Percentiles rank a stretch among this genome's conserved stretches.
phyloP scores from a whole-genome alignment of 2,888 invertebrate species.

The Embidobia sp. region DNA sequence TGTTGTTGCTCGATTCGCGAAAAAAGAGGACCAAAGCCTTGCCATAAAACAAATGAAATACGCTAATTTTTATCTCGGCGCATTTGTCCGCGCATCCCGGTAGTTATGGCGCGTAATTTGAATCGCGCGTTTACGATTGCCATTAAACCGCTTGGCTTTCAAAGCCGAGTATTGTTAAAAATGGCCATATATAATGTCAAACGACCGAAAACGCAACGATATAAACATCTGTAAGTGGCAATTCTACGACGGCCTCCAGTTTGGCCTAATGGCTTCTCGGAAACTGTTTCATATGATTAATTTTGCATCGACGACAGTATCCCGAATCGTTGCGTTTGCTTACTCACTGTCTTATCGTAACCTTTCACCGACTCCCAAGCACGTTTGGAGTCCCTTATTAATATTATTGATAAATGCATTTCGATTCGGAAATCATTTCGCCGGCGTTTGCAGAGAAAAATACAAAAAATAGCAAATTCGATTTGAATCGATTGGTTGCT shows the following conservation, averaged over 20 bases:
- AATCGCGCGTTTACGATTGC: conserved; percentile 30
- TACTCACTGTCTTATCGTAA: conserved; percentile 66
- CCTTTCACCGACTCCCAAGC: conserved; percentile 46
- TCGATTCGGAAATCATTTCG: conserved; percentile 5
- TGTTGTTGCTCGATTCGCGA: no score
- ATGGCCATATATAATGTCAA: conserved; percentile 37
- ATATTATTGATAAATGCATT: conserved; percentile 63
- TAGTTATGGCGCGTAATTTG: conserved; percentile 27
- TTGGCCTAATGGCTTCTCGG: conserved; percentile 78
- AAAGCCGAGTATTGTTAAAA: conserved; percentile 37
- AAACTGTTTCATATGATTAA: conserved; percentile 79
- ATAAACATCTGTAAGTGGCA: conserved; percentile 57
- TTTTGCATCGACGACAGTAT: conserved; percentile 72
- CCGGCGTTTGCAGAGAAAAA: no score
- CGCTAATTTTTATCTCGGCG: conserved; percentile 1
- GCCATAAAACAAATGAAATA: no score
- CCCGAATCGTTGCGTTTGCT: conserved; percentile 60
- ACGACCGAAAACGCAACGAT: conserved; percentile 36
- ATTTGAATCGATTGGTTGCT: no score
- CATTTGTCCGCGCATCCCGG: background rate
- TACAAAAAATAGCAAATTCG: no score
- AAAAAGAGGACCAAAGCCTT: no score
- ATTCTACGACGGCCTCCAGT: conserved; percentile 42
- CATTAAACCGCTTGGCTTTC: conserved; percentile 5
- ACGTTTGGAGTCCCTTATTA: conserved; percentile 59